A percentile compares a stretch with the other conserved stretches of the same genome.
Evolutionary conservation across 2,797 vertebrate species (phyloP).

Genomic region (Malurus leucopterus): DNA sequence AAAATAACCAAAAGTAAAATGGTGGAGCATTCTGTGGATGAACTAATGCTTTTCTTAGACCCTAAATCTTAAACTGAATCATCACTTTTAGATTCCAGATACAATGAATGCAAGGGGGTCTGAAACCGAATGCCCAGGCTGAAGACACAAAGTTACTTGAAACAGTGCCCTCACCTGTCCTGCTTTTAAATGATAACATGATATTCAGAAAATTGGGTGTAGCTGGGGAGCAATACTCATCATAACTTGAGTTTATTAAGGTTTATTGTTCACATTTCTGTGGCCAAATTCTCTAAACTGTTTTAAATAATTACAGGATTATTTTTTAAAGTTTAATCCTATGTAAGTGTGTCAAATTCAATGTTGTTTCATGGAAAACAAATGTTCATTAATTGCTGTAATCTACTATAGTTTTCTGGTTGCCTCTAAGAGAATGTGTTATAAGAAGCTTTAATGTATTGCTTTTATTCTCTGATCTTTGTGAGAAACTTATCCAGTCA

Average conservation of each 20-base stretch:
- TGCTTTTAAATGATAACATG: neutral
- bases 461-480: neutral
- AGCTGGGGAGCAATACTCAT: neutral
- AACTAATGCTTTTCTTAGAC: neutral
- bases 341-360: neutral
- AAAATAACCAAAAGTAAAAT: neutral
- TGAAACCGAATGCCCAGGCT: neutral
- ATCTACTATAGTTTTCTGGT: neutral
- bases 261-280: neutral
- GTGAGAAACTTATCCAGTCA: neutral
- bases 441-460: neutral
- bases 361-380: neutral
- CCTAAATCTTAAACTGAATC: neutral
- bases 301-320: neutral
- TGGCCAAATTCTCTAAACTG: neutral
- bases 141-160: neutral
- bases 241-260: neutral
- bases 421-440: neutral
- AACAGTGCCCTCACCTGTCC: neutral
- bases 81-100: neutral
- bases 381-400: neutral
- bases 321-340: neutral
- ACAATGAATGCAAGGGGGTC: accelerated
- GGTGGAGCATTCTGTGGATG: neutral
- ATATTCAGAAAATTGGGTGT: neutral